Evolutionary conservation across 2,113 vertebrate species (phyloP).

Genomic region (Heterotis niloticus): DNA sequence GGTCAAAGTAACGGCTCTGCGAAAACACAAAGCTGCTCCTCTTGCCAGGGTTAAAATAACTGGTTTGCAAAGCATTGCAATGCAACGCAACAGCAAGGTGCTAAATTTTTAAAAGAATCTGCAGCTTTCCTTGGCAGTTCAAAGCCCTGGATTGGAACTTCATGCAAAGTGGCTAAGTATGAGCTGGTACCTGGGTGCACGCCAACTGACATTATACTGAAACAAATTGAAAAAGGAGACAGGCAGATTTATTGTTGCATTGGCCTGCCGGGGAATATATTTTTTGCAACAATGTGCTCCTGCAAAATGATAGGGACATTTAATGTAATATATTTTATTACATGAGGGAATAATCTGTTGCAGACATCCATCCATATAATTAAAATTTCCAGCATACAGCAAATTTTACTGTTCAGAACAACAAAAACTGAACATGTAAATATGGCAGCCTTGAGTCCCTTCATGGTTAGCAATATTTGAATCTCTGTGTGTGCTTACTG

Average conservation of each 20-base stretch:
- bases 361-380: slow-evolving; percentile 33
- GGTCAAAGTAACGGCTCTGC: background rate
- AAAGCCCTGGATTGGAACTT: slow-evolving; percentile 56
- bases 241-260: slow-evolving; percentile 68
- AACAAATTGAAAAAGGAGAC: slow-evolving; percentile 58
- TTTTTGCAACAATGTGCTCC: slow-evolving; percentile 68
- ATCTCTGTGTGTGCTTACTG: background rate
- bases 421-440: no score
- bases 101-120: background rate
- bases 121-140: slow-evolving; percentile 50
- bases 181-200: slow-evolving; percentile 58
- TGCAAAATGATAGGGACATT: slow-evolving; percentile 67
- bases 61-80: background rate
- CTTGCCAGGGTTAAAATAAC: background rate
- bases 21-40: background rate
- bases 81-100: background rate
- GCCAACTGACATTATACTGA: slow-evolving; percentile 73
- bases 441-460: background rate
- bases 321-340: slow-evolving; percentile 59
- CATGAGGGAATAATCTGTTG: slow-evolving; percentile 20
- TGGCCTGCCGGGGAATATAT: slow-evolving; percentile 67
- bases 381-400: background rate
- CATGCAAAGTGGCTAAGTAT: slow-evolving; percentile 64
- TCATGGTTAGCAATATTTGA: background rate
- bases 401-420: background rate